Percentiles rank a stretch among this genome's conserved stretches.
Evolutionary conservation across 2,888 invertebrate species (phyloP).

Genomic region (Uloborus plumipes): DNA sequence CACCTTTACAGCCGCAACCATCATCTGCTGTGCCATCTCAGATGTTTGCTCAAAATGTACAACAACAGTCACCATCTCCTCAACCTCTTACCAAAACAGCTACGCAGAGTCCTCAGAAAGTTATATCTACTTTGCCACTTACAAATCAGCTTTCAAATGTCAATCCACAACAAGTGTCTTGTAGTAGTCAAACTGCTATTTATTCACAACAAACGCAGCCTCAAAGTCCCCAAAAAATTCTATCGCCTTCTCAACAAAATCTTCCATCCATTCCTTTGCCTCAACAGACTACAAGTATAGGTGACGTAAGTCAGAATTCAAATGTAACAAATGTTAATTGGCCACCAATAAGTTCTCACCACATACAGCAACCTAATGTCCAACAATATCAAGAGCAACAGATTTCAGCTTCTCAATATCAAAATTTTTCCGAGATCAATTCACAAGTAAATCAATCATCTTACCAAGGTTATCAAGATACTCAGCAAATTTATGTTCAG

Average conservation of each 20-base stretch:
- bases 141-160: conserved; percentile 20
- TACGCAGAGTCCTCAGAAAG: conserved; percentile 36
- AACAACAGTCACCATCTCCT: conserved; percentile 5
- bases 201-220: conserved; percentile 22
- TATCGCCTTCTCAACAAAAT: conserved; percentile 15
- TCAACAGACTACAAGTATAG: neutral
- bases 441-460: conserved; percentile 3
- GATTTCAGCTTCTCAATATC: conserved; percentile 20
- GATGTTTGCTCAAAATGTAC: conserved; percentile 16
- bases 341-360: conserved; percentile 22
- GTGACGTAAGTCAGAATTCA: conserved; percentile 2
- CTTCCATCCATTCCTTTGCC: conserved; percentile 16
- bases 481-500: conserved; percentile 14
- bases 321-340: conserved; percentile 10
- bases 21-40: conserved; percentile 1
- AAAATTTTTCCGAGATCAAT: conserved; percentile 1
- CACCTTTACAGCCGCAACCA: neutral
- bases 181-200: conserved; percentile 3
- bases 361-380: conserved; percentile 19
- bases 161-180: conserved; percentile 8
- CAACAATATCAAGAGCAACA: neutral
- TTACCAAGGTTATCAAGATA: conserved; percentile 13
- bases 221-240: conserved; percentile 28
- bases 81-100: neutral
- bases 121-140: conserved; percentile 9